These are phyloP conservation scores for Takifugu flavidus DNA, from an alignment of 2,113 vertebrate genomes.

Conservation along the genomic window DNA sequence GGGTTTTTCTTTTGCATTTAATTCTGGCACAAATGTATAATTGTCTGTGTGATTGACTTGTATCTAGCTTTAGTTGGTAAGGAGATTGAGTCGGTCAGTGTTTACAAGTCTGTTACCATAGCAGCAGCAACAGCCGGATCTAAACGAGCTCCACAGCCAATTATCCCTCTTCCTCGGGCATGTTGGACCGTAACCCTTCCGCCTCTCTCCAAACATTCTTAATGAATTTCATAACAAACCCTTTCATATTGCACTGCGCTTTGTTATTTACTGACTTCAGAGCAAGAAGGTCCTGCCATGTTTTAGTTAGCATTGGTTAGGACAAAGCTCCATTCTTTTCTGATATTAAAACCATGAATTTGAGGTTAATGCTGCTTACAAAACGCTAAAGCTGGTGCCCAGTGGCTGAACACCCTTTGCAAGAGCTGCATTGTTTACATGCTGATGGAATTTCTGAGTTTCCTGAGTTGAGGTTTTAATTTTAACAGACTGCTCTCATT, in stretches of 20 bases:
- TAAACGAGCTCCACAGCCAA: conserved; percentile 38
- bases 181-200: conserved; percentile 39
- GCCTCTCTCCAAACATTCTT: conserved; percentile 31
- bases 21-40: conserved; percentile 17
- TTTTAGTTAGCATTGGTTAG: too few species aligned
- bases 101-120: conserved; percentile 52
- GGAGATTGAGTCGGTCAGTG: conserved; percentile 46
- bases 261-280: too few species aligned
- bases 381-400: too few species aligned
- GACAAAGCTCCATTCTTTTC: too few species aligned
- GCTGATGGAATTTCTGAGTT: too few species aligned
- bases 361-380: too few species aligned
- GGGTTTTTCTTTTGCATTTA: conserved; percentile 14
- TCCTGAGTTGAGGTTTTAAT: too few species aligned
- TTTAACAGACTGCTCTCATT: too few species aligned
- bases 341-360: too few species aligned
- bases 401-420: too few species aligned
- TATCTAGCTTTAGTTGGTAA: conserved; percentile 24
- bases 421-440: too few species aligned
- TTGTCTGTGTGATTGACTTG: conserved; percentile 17
- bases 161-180: conserved; percentile 59
- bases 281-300: too few species aligned
- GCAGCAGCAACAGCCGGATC: conserved; percentile 37
- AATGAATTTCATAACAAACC: conserved; percentile 12
- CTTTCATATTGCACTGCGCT: neutral